Evolutionary conservation across 2,113 vertebrate species (phyloP).

Genomic region (Pavo muticus): DNA sequence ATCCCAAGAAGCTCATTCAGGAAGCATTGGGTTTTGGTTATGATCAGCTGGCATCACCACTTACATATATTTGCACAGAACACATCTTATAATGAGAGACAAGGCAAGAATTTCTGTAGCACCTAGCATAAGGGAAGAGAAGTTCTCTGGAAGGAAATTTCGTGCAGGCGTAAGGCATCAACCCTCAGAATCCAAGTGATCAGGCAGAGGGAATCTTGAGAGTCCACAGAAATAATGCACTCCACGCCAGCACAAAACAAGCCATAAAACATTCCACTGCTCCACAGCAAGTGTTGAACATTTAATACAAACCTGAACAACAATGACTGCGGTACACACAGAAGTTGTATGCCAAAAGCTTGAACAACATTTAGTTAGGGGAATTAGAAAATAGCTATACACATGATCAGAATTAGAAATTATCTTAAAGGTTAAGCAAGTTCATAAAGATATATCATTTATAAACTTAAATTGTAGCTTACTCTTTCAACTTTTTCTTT

Average conservation of each 20-base stretch:
- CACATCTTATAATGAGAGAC: not conserved
- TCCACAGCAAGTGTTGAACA: not conserved
- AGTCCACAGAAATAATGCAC: not conserved
- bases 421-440: not conserved
- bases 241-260: not conserved
- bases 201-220: not conserved
- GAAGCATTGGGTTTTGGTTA: not conserved
- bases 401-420: not conserved
- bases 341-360: not conserved
- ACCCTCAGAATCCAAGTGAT: not conserved
- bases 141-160: not conserved
- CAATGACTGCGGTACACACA: rapidly evolving
- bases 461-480: not conserved
- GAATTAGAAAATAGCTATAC: not conserved
- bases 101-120: not conserved
- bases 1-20: not conserved
- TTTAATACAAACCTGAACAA: not conserved
- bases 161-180: not conserved
- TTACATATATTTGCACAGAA: not conserved
- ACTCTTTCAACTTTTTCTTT: not conserved
- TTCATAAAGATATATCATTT: not conserved
- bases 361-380: not conserved
- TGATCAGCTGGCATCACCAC: not conserved
- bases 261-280: not conserved
- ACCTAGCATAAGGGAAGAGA: not conserved